These are phyloP conservation scores for Taenaris catops DNA, from an alignment of 2,888 invertebrate genomes.

Conservation along the genomic window DNA sequence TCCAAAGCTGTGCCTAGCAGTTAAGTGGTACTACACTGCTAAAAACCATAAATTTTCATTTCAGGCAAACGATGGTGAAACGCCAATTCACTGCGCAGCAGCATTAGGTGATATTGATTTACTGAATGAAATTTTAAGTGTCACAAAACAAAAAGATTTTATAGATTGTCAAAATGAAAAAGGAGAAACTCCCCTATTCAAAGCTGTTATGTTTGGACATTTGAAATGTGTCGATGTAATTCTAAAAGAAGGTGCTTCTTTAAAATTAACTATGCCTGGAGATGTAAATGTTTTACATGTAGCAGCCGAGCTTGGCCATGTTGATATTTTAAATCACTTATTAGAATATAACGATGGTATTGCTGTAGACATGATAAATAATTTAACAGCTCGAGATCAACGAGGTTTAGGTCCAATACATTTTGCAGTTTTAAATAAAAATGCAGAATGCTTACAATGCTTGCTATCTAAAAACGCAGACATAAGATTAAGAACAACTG, in stretches of 20 bases:
- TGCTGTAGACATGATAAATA: conserved; percentile 45
- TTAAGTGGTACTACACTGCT: too few species aligned
- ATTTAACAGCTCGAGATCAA: conserved; percentile 48
- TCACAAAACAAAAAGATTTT: conserved; percentile 65
- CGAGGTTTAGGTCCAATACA: conserved; percentile 73
- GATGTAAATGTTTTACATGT: conserved; percentile 79
- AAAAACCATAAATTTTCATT: conserved; percentile 9
- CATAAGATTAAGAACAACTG: conserved; percentile 57
- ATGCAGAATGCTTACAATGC: conserved; percentile 58
- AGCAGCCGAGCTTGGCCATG: conserved; percentile 76
- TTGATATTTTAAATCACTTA: conserved; percentile 73
- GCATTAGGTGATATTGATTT: conserved; percentile 66
- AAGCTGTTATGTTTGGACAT: conserved; percentile 60
- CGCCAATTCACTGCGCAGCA: conserved; percentile 77
- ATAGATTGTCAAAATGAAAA: conserved; percentile 64
- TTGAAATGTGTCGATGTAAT: conserved; percentile 61
- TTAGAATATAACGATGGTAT: conserved; percentile 59
- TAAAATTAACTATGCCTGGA: conserved; percentile 57
- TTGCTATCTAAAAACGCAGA: conserved; percentile 66
- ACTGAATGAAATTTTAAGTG: conserved; percentile 68
- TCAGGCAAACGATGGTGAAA: conserved; percentile 70
- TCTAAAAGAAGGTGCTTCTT: conserved; percentile 63
- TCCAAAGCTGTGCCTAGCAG: too few species aligned
- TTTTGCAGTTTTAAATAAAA: conserved; percentile 77
- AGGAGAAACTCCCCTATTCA: conserved; percentile 71